phyloP scores from a whole-genome alignment of 2,888 invertebrate genomes.

The Hirtodrosophila alboralis region DNA sequence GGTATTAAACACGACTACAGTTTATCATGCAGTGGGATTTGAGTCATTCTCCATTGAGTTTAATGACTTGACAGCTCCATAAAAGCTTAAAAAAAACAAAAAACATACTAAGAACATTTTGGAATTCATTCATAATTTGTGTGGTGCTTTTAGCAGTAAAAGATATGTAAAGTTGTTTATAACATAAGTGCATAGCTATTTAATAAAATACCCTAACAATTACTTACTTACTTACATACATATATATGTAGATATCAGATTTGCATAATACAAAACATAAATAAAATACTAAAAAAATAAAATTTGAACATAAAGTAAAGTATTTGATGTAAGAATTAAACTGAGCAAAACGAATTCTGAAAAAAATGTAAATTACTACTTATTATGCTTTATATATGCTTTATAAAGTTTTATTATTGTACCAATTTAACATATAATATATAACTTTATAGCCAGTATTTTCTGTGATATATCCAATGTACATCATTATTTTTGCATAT shows the following conservation, averaged over 20 bases:
- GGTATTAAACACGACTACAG: conserved; percentile 20
- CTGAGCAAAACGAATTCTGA: too few species aligned
- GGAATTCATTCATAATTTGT: conserved; percentile 51
- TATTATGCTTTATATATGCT: not conserved
- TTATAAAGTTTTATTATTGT: conserved; percentile 8
- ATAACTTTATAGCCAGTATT: conserved; percentile 39
- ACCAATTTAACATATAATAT: conserved; percentile 3
- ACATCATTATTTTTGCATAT: conserved; percentile 19
- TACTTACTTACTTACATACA: conserved; percentile 12
- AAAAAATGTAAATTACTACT: too few species aligned
- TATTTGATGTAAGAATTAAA: too few species aligned
- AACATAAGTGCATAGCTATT: conserved; percentile 32
- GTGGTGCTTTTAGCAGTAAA: conserved; percentile 8
- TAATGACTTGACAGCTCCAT: conserved; percentile 64
- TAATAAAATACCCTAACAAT: conserved; percentile 34
- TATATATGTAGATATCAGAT: not conserved
- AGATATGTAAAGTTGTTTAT: conserved; percentile 25
- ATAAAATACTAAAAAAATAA: too few species aligned
- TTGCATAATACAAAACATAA: not conserved
- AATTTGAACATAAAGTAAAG: too few species aligned
- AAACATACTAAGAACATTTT: conserved; percentile 27
- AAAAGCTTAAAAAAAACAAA: conserved; percentile 30
- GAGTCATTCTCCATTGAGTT: conserved; percentile 60
- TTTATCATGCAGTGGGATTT: conserved; percentile 59
- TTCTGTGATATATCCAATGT: conserved; percentile 61